Evolutionary conservation across 2,797 vertebrate genomes (phyloP).

Genomic region (Clarias pachynema): DNA sequence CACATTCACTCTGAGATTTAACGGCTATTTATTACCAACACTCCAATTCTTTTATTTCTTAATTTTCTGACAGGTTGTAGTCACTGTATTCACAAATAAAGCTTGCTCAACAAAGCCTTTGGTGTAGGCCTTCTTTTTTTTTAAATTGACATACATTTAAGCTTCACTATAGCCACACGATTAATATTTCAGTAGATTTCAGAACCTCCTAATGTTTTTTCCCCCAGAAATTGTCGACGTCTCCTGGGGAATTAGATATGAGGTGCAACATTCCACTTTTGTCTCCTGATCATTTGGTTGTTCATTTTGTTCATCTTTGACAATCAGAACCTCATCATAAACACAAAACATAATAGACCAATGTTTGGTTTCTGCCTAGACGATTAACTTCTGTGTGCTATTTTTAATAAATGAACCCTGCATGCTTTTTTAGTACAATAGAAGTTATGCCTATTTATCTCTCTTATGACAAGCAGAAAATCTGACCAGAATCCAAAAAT

Average conservation of each 20-base stretch:
- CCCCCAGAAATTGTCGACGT: background rate
- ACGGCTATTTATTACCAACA: slow-evolving; percentile 7
- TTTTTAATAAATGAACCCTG: slow-evolving; percentile 63
- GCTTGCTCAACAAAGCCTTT: background rate
- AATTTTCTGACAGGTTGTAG: slow-evolving; percentile 2
- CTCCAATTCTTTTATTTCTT: slow-evolving; percentile 18
- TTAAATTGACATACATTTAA: too few relatives aligned
- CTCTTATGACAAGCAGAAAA: slow-evolving; percentile 80
- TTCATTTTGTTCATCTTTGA: background rate
- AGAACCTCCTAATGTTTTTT: background rate
- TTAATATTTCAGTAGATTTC: slow-evolving; percentile 1
- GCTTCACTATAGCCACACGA: background rate
- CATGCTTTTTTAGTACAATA: slow-evolving; percentile 65
- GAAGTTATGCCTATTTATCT: slow-evolving; percentile 66
- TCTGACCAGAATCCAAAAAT: slow-evolving; percentile 76
- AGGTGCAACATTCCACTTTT: background rate
- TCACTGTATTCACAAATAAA: background rate
- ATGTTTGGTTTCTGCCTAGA: slow-evolving; percentile 58
- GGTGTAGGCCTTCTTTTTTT: background rate
- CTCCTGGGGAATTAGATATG: background rate
- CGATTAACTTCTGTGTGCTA: slow-evolving; percentile 64
- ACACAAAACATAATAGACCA: slow-evolving; percentile 29
- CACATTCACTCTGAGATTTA: slow-evolving; percentile 19
- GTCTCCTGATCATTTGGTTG: background rate
- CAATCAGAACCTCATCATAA: slow-evolving; percentile 22